Base-by-base conservation (phyloP, 2,888 invertebrate genomes). In the Limnephilus marmoratus region DNA sequence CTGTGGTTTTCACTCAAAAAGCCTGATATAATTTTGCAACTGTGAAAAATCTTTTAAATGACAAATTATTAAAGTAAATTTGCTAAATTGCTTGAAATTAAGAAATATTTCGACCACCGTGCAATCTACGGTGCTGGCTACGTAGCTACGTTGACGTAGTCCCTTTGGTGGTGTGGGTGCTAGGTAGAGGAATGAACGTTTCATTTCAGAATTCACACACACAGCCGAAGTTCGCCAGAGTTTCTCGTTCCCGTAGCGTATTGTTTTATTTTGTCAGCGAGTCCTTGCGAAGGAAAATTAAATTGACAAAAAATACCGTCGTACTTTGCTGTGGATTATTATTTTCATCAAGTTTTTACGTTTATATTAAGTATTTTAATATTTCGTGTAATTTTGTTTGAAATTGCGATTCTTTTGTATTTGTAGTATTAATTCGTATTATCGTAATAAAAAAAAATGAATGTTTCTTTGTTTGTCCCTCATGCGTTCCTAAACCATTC, bases 211-310 rank as follows among this genome's bases (percentile, higher is more conserved):
- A 90, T 82, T 85, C 87, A 89, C 87, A 85, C 49, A 90, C 86
- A 89, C 89, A 68, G 9, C 24, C 9, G 24, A 24, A 68, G 68
- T 7, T 86, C 86, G 83, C 86, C 90, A 11, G 90, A 86, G 85
- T 89, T 91, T 88, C 91, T 89, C 89, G 89, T 90, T 90, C 94
- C 94, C 93, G 94, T 94, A 91, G 93, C 85, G 90, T 92, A 92
- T 92, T 92, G 92, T 90, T 92, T 88, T 90, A 90, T 92, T 90
- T 90, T 92, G 85, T 90, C 83, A 81, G 37, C 91, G 90, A 93
- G 93, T 94, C 93, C 82, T 37, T 68, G 88, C 18, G 68, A 53
- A 68, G 31, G 68, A 88, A 90, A 90, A 90, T 90, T 90, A 90
- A 81, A 90, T 90, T 90, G 90, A 83, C 90, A 90, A 90, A 90